Base-by-base conservation (phyloP, 2,797 vertebrate genomes). In the Champsocephalus gunnari region DNA sequence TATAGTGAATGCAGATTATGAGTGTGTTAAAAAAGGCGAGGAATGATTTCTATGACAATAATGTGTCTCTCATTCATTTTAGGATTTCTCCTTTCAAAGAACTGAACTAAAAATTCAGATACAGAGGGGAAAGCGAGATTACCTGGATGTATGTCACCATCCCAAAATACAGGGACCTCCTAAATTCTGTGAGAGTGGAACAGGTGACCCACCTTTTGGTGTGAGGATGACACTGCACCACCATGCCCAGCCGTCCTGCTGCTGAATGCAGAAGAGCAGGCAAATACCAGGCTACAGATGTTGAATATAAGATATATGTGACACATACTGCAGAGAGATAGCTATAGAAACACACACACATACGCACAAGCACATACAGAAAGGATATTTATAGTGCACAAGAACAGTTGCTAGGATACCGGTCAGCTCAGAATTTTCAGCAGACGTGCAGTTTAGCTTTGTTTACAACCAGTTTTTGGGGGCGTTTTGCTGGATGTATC, bases 331-430 rank as follows among this genome's bases (percentile, higher is more conserved):
- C 9, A n/a, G 45, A 44, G 7, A 38, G 34, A 38, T 6, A 8
- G 34, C 8, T 38, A 38, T 38, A 38, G 34, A 38, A 43, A 65
- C 21, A 71, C 41, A 65, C 50, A 53, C n/a, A 48, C 12, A 56
- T 44, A 70, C 51, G 70, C 67, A 51, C 65, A 74, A 49, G 44
- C 53, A 55, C 66, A 78, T 57, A 48, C 64, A 49, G 71, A 70
- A 57, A 62, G 4, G 70, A 77, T 87, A 90, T 89, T 89, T 82
- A 79, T 90, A 88, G 81, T 55, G 8, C 70, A 49, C 53, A 19
- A 55, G 38, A 71, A 62, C 58, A 89, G 91, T 92, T 91, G 91
- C 91, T 91, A 91, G 84, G 91, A 82, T 73, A 92, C 91, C 87
- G 78, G 56, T 47, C 71, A 80, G 80, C 50, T 73, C 79, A 62